Evolutionary conservation across 2,113 vertebrate genomes (phyloP).

Genomic region (Trematocara zebra): DNA sequence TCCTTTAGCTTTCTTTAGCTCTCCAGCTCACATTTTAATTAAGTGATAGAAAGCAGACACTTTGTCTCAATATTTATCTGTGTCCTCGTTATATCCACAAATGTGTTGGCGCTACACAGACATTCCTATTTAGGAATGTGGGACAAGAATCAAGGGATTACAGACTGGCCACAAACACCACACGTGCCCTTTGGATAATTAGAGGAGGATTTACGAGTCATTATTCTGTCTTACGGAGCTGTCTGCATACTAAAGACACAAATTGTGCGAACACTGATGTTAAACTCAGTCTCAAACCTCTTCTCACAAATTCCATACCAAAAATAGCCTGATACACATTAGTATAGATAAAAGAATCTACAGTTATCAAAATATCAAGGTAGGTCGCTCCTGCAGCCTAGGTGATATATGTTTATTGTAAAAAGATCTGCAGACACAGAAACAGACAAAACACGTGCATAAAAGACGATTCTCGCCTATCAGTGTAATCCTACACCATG

Average conservation of each 20-base stretch:
- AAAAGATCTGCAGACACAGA: conserved; percentile 12
- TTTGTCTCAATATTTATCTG: background rate
- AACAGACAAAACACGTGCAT: conserved; percentile 34
- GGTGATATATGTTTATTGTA: background rate
- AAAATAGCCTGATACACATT: background rate
- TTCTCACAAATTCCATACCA: background rate
- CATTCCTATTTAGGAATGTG: conserved; percentile 13
- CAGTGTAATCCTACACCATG: conserved; percentile 14
- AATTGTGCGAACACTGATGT: background rate
- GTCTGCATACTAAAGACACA: conserved; percentile 5
- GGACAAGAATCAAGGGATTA: conserved; percentile 25
- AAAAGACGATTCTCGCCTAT: background rate
- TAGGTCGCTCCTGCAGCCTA: background rate
- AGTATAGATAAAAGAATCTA: background rate
- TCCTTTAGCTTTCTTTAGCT: background rate
- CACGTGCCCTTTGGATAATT: conserved; percentile 49
- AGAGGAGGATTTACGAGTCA: conserved; percentile 35
- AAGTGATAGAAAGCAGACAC: background rate
- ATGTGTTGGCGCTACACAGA: background rate
- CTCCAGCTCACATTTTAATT: background rate
- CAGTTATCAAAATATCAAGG: background rate
- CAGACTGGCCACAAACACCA: conserved; percentile 16
- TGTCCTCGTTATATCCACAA: conserved; percentile 5
- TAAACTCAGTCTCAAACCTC: background rate
- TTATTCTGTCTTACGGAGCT: conserved; percentile 14